Evolutionary conservation across 1,140 invertebrate species (phyloP).

Genomic region (Dermatophagoides farinae): DNA sequence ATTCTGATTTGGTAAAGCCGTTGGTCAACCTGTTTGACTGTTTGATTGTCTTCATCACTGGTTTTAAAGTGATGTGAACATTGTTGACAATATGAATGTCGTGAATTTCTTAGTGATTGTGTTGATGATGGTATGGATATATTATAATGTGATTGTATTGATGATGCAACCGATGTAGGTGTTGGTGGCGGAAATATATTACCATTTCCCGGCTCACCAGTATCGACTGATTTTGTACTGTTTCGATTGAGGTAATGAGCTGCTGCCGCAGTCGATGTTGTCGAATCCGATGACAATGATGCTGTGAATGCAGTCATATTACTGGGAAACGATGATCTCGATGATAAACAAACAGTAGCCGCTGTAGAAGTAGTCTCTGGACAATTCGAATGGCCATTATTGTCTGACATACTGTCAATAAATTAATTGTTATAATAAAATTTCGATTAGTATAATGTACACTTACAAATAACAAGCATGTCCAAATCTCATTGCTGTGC

Average conservation of each 20-base stretch:
- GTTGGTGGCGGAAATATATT: background rate
- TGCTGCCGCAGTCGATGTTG: background rate
- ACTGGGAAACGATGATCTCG: background rate
- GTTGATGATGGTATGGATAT: background rate
- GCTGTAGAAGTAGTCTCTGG: background rate
- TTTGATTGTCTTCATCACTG: constrained; percentile 18
- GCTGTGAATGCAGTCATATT: too few species aligned
- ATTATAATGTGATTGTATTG: too few species aligned
- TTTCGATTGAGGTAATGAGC: background rate
- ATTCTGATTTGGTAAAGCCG: background rate
- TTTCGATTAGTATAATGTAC: background rate
- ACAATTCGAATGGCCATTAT: too few species aligned
- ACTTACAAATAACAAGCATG: constrained; percentile 7
- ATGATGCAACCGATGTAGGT: too few species aligned
- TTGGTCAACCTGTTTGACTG: constrained; percentile 19
- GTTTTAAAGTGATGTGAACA: background rate
- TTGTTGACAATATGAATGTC: background rate
- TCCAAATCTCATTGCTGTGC: constrained; percentile 18
- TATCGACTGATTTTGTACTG: background rate
- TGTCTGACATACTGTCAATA: too few species aligned
- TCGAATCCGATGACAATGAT: too few species aligned
- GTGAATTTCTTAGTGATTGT: too few species aligned
- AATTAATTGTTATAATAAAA: background rate
- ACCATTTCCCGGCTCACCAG: background rate
- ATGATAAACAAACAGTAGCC: background rate